A percentile compares a stretch with the other conserved stretches of the same genome.
Conservation (phyloP, 2,797 vertebrate genomes). For the Micromesistius poutassou region DNA sequence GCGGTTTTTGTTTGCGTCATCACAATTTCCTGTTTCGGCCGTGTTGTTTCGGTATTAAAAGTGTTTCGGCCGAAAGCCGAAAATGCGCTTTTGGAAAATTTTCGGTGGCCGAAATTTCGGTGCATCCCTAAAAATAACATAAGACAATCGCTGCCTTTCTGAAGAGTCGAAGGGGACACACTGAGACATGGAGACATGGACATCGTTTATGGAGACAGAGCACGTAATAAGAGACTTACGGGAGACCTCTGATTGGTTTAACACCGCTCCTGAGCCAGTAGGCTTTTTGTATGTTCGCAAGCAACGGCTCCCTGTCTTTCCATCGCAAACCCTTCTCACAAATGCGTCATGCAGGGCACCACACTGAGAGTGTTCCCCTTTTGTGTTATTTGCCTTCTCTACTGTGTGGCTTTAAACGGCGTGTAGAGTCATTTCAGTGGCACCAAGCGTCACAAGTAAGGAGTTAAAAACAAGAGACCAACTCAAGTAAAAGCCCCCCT, state of each 20-base stretch:
- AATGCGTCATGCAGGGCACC: background rate
- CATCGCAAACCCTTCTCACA: background rate
- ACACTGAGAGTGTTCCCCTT: background rate
- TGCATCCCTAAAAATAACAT: slow-evolving; percentile 12
- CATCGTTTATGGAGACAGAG: slow-evolving; percentile 41
- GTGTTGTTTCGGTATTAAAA: too few relatives aligned
- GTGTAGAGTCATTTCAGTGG: background rate
- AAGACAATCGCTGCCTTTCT: background rate
- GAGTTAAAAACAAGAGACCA: slow-evolving; percentile 2
- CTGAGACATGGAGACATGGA: slow-evolving; percentile 6
- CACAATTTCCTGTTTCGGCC: too few relatives aligned
- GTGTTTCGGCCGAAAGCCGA: too few relatives aligned
- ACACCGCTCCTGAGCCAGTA: slow-evolving; percentile 18
- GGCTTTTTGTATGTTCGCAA: background rate
- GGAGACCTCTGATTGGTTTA: slow-evolving; percentile 9
- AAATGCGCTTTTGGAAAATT: too few relatives aligned
- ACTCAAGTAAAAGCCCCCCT: background rate
- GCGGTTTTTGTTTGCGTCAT: too few relatives aligned
- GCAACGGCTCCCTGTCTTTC: background rate
- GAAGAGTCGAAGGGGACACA: slow-evolving; percentile 27
- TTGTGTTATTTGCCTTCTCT: background rate
- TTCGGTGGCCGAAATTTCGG: too few relatives aligned
- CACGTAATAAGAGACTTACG: slow-evolving; percentile 26
- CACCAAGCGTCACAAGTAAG: slow-evolving; percentile 2
- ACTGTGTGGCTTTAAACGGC: background rate